Evolutionary conservation across 2,888 invertebrate species (phyloP), one percentile per base, ranked within the genome.

Genomic region (Leucania comma): DNA sequence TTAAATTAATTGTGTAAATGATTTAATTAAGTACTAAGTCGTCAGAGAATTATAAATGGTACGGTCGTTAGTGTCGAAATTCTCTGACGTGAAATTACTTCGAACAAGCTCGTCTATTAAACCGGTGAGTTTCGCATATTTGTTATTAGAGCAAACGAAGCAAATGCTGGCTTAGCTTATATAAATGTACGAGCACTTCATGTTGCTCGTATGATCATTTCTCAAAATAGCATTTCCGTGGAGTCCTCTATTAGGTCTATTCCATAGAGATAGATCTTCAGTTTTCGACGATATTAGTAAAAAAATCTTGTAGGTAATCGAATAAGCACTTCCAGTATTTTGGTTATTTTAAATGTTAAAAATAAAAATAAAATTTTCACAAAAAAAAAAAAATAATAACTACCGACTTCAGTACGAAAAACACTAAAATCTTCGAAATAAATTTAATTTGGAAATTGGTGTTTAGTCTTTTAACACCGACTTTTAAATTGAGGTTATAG

Each of bases 1-100:
- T 69, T 75, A 75, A 75, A 75, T 77, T 48, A 68, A 64, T 42
- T 29, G 20, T 17, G n/a, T 50, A n/a, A 53, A 48, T 66, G n/a
- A 79, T 75, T 61, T 63, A 29, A 60, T 20, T 56, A 50, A 48
- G 54, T 48, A 42, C 54, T 58, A 26, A 42, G 72, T 53, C 53
- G 20, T 17, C 48, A 42, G 32, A 48, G 8, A 38, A 53, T 75
- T 68, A 53, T 50, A 17, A 66, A 32, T 42, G 29, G 48, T 38
- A 38, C 22, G 14, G 22, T 57, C 62, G 42, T 22, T 46, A n/a
- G 35, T 10, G 72, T 46, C 20, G 60, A 29, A 50, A 71, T 46
- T 20, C 10, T 12, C 22, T 35, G 29, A 50, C 24, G 17, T 58
- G 22, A 29, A 42, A 53, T 58, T n/a, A 51, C 17, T 53, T 4